Base-by-base conservation (phyloP, 2,797 vertebrate species). In the Taeniopygia guttata region DNA sequence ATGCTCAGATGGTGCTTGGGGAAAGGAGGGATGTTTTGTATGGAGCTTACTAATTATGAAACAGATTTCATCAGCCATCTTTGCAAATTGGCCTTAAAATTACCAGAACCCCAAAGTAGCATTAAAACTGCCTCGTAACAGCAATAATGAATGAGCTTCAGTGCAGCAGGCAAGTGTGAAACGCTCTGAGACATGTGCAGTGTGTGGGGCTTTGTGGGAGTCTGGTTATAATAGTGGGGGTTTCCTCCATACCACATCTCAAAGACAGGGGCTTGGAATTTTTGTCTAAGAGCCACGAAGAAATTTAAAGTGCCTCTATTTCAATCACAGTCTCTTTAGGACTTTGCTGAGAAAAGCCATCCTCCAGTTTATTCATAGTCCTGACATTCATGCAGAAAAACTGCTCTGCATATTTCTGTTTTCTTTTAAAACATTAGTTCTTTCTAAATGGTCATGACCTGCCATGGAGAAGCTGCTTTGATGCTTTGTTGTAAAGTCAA, bases 101-200 rank as follows among this genome's bases (percentile, higher is more conserved):
- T 68, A 29, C 79, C 69, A 87, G 73, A 85, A 81, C 38, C 85
- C 79, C 90, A 91, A 96, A 94, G 90, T 0, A 91, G 69, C 80
- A 63, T 94, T 93, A 84, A 95, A 96, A 73, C 51, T 93, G 90
- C 94, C 94, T 95, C 18, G 7, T 93, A 95, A 69, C n/a, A 75
- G 69, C 51, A 48, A 1, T 32, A 81, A 94, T 54, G 76, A 36
- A 94, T 80, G 87, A 88, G 78, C 30, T 74, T 45, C 72, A 18
- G 67, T 52, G 81, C 81, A 91, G 82, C 79, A 72, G 84, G 82
- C 27, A 26, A 43, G 62, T 1, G 13, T n/a, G 36, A 7, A 32
- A 56, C 42, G 7, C n/a, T 48, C 59, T 22, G 78, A 62, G 78
- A 29, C 19, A 0, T 1, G 45, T 55, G 20, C 72, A 92, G 56